phyloP scores from a whole-genome alignment of 2,113 vertebrate species.

The Daubentonia madagascariensis region DNA sequence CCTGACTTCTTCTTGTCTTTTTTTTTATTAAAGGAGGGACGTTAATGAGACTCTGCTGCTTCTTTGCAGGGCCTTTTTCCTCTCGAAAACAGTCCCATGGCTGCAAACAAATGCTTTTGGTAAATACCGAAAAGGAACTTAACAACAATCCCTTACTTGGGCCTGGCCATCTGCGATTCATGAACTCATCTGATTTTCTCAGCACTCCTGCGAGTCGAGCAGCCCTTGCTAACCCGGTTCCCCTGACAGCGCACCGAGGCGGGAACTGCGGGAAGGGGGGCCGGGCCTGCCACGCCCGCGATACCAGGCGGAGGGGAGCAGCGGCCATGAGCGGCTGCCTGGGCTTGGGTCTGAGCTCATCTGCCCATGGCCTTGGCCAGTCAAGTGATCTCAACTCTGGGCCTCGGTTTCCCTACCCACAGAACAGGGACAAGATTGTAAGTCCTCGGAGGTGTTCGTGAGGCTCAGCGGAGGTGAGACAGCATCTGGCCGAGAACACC shows the following conservation, averaged over 20 bases:
- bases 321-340: rapidly evolving
- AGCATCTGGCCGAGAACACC: neutral
- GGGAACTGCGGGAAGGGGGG: rapidly evolving
- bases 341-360: neutral
- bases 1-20: slow-evolving; percentile 3
- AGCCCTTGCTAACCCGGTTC: rapidly evolving
- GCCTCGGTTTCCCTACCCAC: neutral
- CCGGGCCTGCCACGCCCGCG: rapidly evolving
- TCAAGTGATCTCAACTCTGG: rapidly evolving
- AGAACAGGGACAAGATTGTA: rapidly evolving
- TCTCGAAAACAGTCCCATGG: neutral
- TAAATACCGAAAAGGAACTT: neutral
- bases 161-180: rapidly evolving
- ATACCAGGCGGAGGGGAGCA: too few species aligned
- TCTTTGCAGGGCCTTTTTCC: neutral
- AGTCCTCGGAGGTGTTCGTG: rapidly evolving
- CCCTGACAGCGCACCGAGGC: rapidly evolving
- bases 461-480: too few species aligned
- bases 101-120: neutral
- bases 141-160: rapidly evolving
- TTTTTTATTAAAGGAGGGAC: neutral
- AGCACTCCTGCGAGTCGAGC: rapidly evolving
- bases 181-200: rapidly evolving
- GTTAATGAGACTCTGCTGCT: neutral
- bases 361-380: rapidly evolving